Conservation (phyloP, 2,113 vertebrate genomes). For the Hyla sarda region DNA sequence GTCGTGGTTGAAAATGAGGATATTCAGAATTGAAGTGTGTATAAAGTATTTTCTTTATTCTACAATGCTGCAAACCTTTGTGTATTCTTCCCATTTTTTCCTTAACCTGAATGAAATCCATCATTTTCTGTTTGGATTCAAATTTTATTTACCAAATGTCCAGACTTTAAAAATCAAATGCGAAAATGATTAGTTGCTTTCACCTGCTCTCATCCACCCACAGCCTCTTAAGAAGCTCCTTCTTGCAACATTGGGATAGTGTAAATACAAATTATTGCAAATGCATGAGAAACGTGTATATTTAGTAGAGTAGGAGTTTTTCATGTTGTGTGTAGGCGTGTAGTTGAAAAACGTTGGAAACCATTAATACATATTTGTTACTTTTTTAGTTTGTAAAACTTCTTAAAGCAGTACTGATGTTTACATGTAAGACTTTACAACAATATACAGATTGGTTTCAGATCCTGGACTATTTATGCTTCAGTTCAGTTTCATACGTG, state of each 20-base stretch:
- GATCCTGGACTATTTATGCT: neutral
- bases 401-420: neutral
- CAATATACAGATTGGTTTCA: neutral
- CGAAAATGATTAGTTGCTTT: conserved; percentile 15
- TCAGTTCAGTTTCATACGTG: neutral
- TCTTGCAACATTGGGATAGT: conserved; percentile 40
- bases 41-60: neutral
- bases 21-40: too few relatives aligned
- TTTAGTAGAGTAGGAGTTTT: neutral
- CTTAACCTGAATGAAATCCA: neutral
- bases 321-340: neutral
- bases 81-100: neutral
- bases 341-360: neutral
- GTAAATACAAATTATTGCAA: conserved; percentile 26
- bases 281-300: conserved; percentile 4
- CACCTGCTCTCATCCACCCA: conserved; percentile 25
- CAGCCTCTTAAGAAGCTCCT: neutral
- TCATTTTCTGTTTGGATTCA: neutral
- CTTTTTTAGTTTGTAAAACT: neutral
- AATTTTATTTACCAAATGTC: neutral
- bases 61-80: neutral
- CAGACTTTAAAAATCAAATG: conserved; percentile 22
- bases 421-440: neutral
- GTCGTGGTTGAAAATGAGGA: too few relatives aligned
- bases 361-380: neutral